Conservation (phyloP, 2,888 invertebrate species). For the Andrena flavipes region DNA sequence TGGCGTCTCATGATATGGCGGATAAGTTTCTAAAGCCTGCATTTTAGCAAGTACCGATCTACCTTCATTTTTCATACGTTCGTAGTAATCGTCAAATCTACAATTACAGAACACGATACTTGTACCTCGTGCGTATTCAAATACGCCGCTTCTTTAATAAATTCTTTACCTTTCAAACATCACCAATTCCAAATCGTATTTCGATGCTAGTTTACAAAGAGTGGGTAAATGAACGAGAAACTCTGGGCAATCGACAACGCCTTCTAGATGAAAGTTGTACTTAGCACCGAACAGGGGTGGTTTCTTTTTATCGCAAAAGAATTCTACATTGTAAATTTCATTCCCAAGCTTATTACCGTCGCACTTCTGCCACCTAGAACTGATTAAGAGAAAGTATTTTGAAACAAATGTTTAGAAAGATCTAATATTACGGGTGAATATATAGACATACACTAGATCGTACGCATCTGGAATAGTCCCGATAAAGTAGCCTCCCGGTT, state of each 20-base stretch:
- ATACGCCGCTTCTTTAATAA: background rate
- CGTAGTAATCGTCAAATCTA: slow-evolving; percentile 92
- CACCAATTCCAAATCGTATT: slow-evolving; percentile 90
- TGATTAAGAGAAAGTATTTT: slow-evolving; percentile 57
- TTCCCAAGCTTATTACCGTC: slow-evolving; percentile 90
- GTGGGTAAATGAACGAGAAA: slow-evolving; percentile 98
- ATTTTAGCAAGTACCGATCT: slow-evolving; percentile 90
- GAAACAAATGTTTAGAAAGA: background rate
- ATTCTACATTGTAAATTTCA: slow-evolving; percentile 91
- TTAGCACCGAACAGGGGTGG: slow-evolving; percentile 97
- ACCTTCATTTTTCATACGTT: slow-evolving; percentile 87
- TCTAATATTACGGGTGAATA: background rate
- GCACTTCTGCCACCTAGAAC: slow-evolving; percentile 87
- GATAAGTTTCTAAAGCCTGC: slow-evolving; percentile 93
- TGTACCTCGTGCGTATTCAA: background rate
- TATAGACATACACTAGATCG: slow-evolving; percentile 91
- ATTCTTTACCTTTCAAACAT: slow-evolving; percentile 86
- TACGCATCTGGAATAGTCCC: slow-evolving; percentile 98
- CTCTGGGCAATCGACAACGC: slow-evolving; percentile 99
- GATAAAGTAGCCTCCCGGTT: slow-evolving; percentile 97
- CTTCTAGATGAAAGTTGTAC: slow-evolving; percentile 98
- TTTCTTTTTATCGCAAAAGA: slow-evolving; percentile 87
- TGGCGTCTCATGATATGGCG: slow-evolving; percentile 86
- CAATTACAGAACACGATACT: slow-evolving; percentile 9
- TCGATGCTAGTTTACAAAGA: slow-evolving; percentile 90